Percentiles rank a stretch among this genome's conserved stretches.
These are phyloP conservation scores for Manis javanica DNA, from an alignment of 2,797 vertebrate species.

Conservation along the genomic window DNA sequence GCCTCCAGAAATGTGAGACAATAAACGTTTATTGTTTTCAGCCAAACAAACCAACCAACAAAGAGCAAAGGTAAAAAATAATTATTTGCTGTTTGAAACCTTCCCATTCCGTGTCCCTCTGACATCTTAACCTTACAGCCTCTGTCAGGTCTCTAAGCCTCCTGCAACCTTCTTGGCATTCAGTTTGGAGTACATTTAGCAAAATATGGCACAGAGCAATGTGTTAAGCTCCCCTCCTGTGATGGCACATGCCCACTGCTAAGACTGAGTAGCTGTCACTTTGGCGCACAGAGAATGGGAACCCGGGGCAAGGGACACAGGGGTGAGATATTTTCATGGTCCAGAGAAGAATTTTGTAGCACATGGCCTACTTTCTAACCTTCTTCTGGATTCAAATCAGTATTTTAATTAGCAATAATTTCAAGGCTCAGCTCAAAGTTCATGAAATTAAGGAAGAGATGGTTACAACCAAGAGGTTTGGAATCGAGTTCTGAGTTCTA, in stretches of 20 bases:
- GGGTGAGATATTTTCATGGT: not conserved
- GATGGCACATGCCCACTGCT: fast-evolving
- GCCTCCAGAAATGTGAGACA: not conserved
- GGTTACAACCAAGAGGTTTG: not conserved
- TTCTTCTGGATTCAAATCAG: not conserved
- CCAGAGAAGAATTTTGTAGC: not conserved
- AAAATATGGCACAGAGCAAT: not conserved
- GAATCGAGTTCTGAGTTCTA: not conserved
- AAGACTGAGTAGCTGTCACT: not conserved
- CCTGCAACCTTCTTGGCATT: not conserved
- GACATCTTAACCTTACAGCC: not conserved
- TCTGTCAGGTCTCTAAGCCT: not conserved
- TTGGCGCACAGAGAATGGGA: not conserved
- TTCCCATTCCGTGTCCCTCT: not conserved
- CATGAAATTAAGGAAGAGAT: not conserved
- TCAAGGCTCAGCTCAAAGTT: not conserved
- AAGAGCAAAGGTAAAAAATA: not conserved
- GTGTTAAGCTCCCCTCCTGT: not conserved
- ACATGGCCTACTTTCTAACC: not conserved
- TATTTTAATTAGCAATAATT: not conserved
- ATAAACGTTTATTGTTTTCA: not conserved
- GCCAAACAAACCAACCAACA: not conserved
- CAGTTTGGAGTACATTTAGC: not conserved
- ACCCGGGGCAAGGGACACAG: not conserved
- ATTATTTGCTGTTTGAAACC: not conserved